Conservation (phyloP, 2,797 vertebrate genomes). For the Prionace glauca region DNA sequence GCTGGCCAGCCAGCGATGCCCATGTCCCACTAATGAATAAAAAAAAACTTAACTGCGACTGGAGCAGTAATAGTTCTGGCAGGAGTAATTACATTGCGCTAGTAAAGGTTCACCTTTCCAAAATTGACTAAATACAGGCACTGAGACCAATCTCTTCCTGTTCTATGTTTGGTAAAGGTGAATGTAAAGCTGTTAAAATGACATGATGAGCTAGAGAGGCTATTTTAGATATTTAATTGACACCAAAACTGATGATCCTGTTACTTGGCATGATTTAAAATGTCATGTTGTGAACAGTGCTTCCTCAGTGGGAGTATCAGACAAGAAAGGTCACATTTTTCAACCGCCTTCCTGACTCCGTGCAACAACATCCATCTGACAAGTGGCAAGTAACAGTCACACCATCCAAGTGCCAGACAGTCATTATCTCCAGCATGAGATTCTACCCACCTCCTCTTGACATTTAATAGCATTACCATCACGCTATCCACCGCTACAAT, state of each 20-base stretch:
- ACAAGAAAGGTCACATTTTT: slow-evolving; percentile 3
- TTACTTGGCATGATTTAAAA: slow-evolving; percentile 14
- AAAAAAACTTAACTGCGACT: no score
- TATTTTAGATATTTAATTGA: background rate
- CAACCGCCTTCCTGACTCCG: background rate
- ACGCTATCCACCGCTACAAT: background rate
- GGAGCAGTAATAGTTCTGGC: background rate
- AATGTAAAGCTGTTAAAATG: background rate
- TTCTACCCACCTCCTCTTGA: background rate
- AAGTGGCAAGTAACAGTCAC: background rate
- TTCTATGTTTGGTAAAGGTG: background rate
- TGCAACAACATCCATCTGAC: background rate
- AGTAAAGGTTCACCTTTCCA: background rate
- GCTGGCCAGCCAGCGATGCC: no score
- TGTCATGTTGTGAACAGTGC: background rate
- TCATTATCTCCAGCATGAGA: no score
- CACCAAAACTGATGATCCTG: background rate
- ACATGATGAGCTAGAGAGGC: background rate
- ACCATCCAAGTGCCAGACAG: background rate
- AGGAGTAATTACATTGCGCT: background rate
- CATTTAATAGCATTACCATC: background rate
- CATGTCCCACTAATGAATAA: no score
- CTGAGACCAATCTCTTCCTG: background rate
- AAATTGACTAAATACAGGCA: background rate
- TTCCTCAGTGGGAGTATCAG: background rate